phyloP scores from a whole-genome alignment of 2,113 vertebrate genomes.

The Micronycteris hirsuta region DNA sequence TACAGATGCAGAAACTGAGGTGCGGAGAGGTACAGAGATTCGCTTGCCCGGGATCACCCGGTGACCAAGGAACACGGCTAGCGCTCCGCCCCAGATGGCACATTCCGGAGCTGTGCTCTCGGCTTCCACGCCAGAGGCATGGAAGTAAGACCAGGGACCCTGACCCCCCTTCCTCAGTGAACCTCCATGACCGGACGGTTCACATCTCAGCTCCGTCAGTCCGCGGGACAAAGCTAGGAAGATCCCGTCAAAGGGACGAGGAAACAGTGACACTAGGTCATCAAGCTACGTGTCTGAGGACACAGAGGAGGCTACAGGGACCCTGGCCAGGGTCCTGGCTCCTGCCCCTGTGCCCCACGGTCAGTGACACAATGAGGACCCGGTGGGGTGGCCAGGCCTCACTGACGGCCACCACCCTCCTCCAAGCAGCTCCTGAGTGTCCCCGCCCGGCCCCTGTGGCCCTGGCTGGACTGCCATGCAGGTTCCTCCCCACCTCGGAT shows the following conservation, averaged over 20 bases:
- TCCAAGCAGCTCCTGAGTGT: background rate
- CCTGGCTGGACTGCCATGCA: background rate
- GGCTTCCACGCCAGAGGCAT: background rate
- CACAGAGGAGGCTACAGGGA: background rate
- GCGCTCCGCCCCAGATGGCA: background rate
- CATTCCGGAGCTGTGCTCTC: background rate
- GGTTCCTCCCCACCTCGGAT: background rate
- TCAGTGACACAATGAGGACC: background rate
- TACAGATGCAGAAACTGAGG: background rate
- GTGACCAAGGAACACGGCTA: fast-evolving
- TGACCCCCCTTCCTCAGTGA: fast-evolving
- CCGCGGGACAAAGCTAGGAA: background rate
- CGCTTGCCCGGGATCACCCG: fast-evolving
- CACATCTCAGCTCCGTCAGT: fast-evolving
- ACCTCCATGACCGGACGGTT: background rate
- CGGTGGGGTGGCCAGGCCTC: background rate
- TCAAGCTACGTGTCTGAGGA: fast-evolving
- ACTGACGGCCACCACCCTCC: background rate
- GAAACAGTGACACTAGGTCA: background rate
- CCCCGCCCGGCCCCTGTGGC: background rate
- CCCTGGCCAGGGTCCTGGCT: background rate
- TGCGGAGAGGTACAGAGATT: background rate
- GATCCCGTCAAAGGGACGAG: background rate
- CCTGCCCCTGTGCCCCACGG: background rate
- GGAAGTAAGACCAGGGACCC: fast-evolving